phyloP scores from a whole-genome alignment of 2,888 invertebrate genomes.

The Cybosia mesomella region DNA sequence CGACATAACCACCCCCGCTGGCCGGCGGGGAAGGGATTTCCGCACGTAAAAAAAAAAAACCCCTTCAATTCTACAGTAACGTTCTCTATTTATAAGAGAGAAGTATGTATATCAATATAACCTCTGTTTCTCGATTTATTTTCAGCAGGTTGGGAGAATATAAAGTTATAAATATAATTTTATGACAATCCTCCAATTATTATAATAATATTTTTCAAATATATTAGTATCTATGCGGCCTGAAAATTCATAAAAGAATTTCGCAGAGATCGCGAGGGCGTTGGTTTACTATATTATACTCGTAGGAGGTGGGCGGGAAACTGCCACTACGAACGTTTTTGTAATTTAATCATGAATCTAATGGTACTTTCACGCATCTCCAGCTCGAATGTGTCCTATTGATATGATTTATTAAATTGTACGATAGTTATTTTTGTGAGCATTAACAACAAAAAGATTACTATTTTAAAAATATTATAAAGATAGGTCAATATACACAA shows the following conservation, averaged over 20 bases:
- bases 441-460: conserved; percentile 5
- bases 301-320: conserved; percentile 23
- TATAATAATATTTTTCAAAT: conserved; percentile 15
- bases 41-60: too few relatives aligned
- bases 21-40: too few relatives aligned
- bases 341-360: conserved; percentile 22
- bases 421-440: conserved; percentile 7
- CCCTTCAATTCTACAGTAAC: not conserved
- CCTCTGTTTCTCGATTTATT: not conserved
- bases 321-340: conserved; percentile 21
- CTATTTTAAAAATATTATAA: not conserved
- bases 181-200: conserved; percentile 13
- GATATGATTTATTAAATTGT: conserved; percentile 13
- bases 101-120: not conserved
- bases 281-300: conserved; percentile 23
- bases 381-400: conserved; percentile 15
- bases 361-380: conserved; percentile 14
- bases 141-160: not conserved
- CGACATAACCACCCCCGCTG: too few relatives aligned
- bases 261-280: conserved; percentile 18
- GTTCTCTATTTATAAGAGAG: not conserved
- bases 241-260: conserved; percentile 9
- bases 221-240: conserved; percentile 10
- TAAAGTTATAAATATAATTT: conserved; percentile 9
- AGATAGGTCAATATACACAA: conserved; percentile 4